These are phyloP conservation scores for Lacanobia wlatinum DNA, from an alignment of 2,888 invertebrate species.

Conservation along the genomic window DNA sequence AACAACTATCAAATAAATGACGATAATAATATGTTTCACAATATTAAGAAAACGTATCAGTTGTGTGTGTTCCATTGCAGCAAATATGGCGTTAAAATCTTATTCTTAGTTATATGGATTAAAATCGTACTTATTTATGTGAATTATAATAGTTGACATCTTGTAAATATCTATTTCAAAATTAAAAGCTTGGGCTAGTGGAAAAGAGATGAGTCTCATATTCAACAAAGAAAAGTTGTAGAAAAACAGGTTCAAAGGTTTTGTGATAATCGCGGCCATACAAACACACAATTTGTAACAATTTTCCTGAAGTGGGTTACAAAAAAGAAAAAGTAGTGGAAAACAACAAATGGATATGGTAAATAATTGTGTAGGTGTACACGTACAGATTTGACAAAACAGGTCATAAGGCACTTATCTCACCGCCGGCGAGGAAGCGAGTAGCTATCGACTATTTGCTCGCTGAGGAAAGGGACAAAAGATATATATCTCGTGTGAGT, in stretches of 20 bases:
- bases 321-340: background rate
- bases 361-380: too few relatives aligned
- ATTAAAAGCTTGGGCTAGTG: slow-evolving; percentile 27
- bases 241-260: background rate
- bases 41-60: background rate
- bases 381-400: too few relatives aligned
- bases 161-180: slow-evolving; percentile 58
- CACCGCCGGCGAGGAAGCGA: too few relatives aligned
- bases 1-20: too few relatives aligned
- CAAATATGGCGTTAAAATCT: slow-evolving; percentile 38
- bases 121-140: slow-evolving; percentile 50
- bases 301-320: background rate
- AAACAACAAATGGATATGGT: too few relatives aligned
- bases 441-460: too few relatives aligned
- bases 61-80: background rate
- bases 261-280: background rate
- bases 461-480: too few relatives aligned
- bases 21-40: too few relatives aligned
- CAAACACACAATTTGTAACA: background rate
- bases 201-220: slow-evolving; percentile 1
- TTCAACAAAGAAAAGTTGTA: background rate
- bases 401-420: too few relatives aligned
- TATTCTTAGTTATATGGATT: slow-evolving; percentile 23
- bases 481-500: too few relatives aligned
- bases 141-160: slow-evolving; percentile 47